Evolutionary conservation across 2,888 invertebrate species (phyloP), one percentile per base, ranked within the genome.

Genomic region (Cerastis leucographa): DNA sequence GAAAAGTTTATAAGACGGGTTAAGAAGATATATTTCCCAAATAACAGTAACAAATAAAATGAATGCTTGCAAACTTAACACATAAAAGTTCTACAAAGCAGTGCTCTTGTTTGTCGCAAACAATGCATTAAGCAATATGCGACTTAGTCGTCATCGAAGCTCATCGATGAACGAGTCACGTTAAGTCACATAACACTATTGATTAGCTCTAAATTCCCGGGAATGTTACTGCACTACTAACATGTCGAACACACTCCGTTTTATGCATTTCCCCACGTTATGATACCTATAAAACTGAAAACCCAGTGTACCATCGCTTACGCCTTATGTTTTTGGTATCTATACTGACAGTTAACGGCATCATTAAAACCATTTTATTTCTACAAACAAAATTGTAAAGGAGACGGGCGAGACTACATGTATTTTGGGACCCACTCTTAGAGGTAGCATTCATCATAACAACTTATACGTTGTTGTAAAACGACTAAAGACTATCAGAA

Each of bases 361-460:
- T 42, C 66, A 77, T 73, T 87, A 87, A 83, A 83, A 67, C 25
- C 44, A 66, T 74, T 79, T 81, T 87, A 83, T 83, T 81, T 66
- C 71, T 40, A 67, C 78, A 82, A 84, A 79, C 79, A 76, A 78
- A 85, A 78, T 81, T 74, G 74, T 81, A 80, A 87, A 74, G 74
- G n/a, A n/a, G n/a, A n/a, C n/a, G n/a, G n/a, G n/a, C n/a, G n/a
- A n/a, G n/a, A n/a, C n/a, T n/a, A n/a, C n/a, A n/a, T n/a, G n/a
- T n/a, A n/a, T n/a, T n/a, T n/a, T n/a, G n/a, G n/a, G n/a, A n/a
- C n/a, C n/a, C n/a, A n/a, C n/a, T n/a, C n/a, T n/a, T n/a, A n/a
- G n/a, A n/a, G n/a, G n/a, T n/a, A n/a, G n/a, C n/a, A n/a, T n/a
- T n/a, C n/a, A n/a, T n/a, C n/a, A n/a, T n/a, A n/a, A n/a, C n/a